Conservation (phyloP, 1,140 invertebrate genomes). For the Lasioglossum baleicum region DNA sequence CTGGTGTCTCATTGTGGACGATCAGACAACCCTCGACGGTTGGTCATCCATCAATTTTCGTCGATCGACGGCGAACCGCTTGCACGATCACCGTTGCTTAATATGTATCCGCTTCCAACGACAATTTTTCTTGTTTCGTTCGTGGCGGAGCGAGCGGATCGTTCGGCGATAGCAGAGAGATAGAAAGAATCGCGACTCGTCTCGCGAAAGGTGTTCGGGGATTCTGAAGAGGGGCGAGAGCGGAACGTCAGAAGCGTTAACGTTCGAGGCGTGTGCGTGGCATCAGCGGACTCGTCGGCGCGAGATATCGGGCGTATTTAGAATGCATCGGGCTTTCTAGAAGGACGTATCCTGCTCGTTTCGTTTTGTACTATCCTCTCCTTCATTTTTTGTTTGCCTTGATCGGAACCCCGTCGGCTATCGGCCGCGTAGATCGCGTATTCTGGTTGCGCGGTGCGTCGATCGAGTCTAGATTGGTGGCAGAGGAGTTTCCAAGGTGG, state of each 20-base stretch:
- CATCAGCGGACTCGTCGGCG: constrained; percentile 38
- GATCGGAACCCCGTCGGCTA: constrained; percentile 44
- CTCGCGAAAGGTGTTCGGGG: too few relatives aligned
- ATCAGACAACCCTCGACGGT: too few relatives aligned
- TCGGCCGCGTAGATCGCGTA: constrained; percentile 56
- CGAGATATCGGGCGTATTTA: constrained; percentile 66
- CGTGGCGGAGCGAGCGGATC: too few relatives aligned
- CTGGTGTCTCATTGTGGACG: too few relatives aligned
- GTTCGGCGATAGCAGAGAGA: too few relatives aligned
- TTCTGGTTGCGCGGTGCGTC: constrained; percentile 36
- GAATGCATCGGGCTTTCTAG: constrained; percentile 65
- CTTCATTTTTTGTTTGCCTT: constrained; percentile 32
- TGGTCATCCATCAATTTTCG: too few relatives aligned
- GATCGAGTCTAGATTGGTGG: constrained; percentile 35
- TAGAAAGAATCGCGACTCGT: too few relatives aligned
- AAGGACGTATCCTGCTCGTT: constrained; percentile 27
- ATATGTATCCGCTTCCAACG: too few relatives aligned
- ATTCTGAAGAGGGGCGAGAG: too few relatives aligned
- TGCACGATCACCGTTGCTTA: too few relatives aligned
- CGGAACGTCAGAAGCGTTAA: not conserved
- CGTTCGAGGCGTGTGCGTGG: not conserved
- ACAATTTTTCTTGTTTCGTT: too few relatives aligned
- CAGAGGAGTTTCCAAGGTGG: constrained; percentile 16
- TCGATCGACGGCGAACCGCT: too few relatives aligned
- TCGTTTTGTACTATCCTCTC: not conserved